Evolutionary conservation across 2,797 vertebrate species (phyloP).

Genomic region (Tachyglossus aculeatus): DNA sequence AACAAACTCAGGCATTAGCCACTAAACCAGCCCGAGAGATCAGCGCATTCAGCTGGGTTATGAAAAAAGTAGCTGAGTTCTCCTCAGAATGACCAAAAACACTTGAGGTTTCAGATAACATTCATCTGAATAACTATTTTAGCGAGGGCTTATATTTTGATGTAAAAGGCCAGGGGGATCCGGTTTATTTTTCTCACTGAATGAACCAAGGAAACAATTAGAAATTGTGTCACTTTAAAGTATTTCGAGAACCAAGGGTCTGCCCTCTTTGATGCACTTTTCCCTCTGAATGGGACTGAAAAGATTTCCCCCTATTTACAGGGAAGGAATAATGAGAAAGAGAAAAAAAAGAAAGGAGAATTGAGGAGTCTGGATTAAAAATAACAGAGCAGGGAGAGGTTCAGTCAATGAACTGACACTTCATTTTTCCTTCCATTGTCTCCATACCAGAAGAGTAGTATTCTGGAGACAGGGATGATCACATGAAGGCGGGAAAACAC

Average conservation of each 20-base stretch:
- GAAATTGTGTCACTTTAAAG: conserved; percentile 9
- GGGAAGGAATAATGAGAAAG: not conserved
- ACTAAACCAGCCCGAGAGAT: conserved; percentile 65
- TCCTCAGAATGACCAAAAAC: conserved; percentile 46
- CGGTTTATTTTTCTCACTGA: conserved; percentile 8
- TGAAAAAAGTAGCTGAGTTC: conserved; percentile 57
- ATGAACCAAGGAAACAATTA: conserved; percentile 29
- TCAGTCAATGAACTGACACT: conserved; percentile 86
- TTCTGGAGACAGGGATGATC: conserved; percentile 90
- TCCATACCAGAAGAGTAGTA: conserved; percentile 83
- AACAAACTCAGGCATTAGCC: conserved; percentile 74
- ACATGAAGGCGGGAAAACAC: conserved; percentile 96
- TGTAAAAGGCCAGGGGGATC: conserved; percentile 48
- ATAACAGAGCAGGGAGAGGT: conserved; percentile 82
- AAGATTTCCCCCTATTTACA: conserved; percentile 49
- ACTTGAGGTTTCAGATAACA: conserved; percentile 6
- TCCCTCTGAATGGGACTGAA: conserved; percentile 47
- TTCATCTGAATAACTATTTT: conserved; percentile 45
- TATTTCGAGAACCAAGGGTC: conserved; percentile 23
- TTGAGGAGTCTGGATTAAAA: conserved; percentile 82
- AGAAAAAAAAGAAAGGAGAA: conserved; percentile 27
- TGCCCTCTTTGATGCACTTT: conserved; percentile 32
- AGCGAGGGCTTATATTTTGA: not conserved
- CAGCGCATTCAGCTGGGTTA: conserved; percentile 49
- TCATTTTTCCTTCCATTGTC: conserved; percentile 89